phyloP scores from a whole-genome alignment of 2,888 invertebrate species.

The Timandra comae region DNA sequence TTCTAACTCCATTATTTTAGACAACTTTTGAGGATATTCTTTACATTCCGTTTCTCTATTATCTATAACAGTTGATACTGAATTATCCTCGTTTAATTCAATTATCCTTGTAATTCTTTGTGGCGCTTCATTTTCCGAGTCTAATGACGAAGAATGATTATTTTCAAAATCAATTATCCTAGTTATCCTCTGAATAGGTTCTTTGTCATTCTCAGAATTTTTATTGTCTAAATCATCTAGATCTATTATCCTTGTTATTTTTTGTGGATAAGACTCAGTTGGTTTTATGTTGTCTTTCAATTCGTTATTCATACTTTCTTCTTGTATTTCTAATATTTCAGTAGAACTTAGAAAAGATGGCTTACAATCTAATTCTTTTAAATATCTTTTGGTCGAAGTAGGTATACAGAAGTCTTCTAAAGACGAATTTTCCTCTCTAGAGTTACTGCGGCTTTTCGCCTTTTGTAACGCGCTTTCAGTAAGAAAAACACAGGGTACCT shows the following conservation, averaged over 20 bases:
- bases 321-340: slow-evolving; percentile 47
- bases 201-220: slow-evolving; percentile 49
- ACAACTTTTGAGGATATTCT: slow-evolving; percentile 52
- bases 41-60: slow-evolving; percentile 43
- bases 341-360: slow-evolving; percentile 45
- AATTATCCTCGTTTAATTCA: slow-evolving; percentile 60
- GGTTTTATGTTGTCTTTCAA: slow-evolving; percentile 43
- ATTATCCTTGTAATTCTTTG: slow-evolving; percentile 65
- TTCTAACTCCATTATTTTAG: slow-evolving; percentile 57
- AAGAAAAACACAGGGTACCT: slow-evolving; percentile 73
- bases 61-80: slow-evolving; percentile 52
- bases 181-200: slow-evolving; percentile 61
- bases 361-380: slow-evolving; percentile 48
- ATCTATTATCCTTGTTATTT: slow-evolving; percentile 68
- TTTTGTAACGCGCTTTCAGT: slow-evolving; percentile 68
- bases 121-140: slow-evolving; percentile 47
- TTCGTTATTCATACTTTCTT: slow-evolving; percentile 32
- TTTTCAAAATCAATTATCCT: slow-evolving; percentile 66
- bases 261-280: slow-evolving; percentile 51
- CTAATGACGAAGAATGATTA: slow-evolving; percentile 41
- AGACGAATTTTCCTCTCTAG: slow-evolving; percentile 63
- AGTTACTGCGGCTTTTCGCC: slow-evolving; percentile 64
- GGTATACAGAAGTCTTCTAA: slow-evolving; percentile 52
- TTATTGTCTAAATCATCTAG: slow-evolving; percentile 53
- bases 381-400: slow-evolving; percentile 44